Evolutionary conservation across 1,140 invertebrate species (phyloP).

Genomic region (Aphelinus atriplicis): DNA sequence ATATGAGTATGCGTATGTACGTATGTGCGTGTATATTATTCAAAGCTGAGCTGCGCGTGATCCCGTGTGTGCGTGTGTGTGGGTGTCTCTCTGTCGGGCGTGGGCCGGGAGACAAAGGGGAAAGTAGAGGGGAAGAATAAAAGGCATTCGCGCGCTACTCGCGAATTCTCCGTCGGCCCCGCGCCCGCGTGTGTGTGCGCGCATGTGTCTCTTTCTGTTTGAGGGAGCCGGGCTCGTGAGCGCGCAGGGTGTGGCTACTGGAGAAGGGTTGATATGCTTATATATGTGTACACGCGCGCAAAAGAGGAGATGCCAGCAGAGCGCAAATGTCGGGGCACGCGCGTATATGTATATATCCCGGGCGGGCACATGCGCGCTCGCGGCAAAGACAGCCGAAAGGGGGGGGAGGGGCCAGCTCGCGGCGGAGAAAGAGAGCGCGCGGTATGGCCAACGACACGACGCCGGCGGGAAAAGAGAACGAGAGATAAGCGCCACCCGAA

Average conservation of each 20-base stretch:
- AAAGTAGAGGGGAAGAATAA: conserved; percentile 30
- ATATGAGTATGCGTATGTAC: too few relatives aligned
- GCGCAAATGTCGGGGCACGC: conserved; percentile 44
- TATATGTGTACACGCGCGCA: conserved; percentile 40
- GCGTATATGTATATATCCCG: background rate
- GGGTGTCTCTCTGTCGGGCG: too few relatives aligned
- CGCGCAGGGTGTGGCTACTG: conserved; percentile 47
- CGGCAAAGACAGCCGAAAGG: conserved; percentile 15
- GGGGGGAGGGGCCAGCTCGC: background rate
- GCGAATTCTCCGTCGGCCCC: conserved; percentile 32
- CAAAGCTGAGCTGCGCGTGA: conserved; percentile 7
- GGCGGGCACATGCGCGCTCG: conserved; percentile 6
- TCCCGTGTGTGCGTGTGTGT: too few relatives aligned
- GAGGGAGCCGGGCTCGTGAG: conserved; percentile 9
- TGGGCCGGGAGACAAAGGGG: conserved; percentile 21
- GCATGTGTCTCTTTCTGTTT: conserved; percentile 20
- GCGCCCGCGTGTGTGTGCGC: background rate
- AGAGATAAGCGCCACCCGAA: conserved; percentile 41
- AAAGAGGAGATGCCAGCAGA: conserved; percentile 46
- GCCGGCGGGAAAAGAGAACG: conserved; percentile 27
- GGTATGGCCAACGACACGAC: conserved; percentile 20
- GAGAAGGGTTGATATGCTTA: conserved; percentile 48
- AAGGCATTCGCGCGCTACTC: conserved; percentile 37
- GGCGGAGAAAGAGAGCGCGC: conserved; percentile 26
- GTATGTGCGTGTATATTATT: conserved; percentile 26